Percentiles rank a stretch among this genome's conserved stretches.
Conservation (phyloP, 2,113 vertebrate genomes). For the Reinhardtius hippoglossoides region DNA sequence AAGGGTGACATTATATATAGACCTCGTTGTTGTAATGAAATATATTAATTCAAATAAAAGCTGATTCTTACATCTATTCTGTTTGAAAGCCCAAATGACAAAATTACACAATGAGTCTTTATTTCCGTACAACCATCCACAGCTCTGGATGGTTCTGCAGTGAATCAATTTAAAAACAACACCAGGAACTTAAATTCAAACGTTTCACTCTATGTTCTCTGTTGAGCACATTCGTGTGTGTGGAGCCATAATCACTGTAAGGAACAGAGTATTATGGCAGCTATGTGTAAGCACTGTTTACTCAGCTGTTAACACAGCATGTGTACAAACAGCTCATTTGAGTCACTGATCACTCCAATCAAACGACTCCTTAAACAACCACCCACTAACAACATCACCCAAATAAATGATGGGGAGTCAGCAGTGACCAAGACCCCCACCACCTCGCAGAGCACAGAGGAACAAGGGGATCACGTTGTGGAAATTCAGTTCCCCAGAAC, state of each 20-base stretch:
- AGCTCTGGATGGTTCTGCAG: too few species aligned
- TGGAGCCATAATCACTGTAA: too few species aligned
- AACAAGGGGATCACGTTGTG: too few species aligned
- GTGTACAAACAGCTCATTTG: slow-evolving; percentile 43
- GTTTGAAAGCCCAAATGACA: not conserved
- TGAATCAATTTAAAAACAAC: too few species aligned
- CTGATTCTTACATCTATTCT: not conserved
- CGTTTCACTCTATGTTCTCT: not conserved
- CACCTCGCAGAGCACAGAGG: not conserved
- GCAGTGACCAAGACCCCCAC: slow-evolving; percentile 33
- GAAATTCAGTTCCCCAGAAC: too few species aligned
- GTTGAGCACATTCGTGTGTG: not conserved
- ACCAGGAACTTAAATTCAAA: not conserved
- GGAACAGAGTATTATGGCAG: too few species aligned
- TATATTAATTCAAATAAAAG: not conserved
- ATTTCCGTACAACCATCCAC: not conserved
- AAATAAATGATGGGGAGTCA: slow-evolving; percentile 55
- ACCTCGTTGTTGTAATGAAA: slow-evolving; percentile 4
- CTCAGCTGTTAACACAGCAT: slow-evolving; percentile 46
- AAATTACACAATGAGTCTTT: slow-evolving; percentile 4
- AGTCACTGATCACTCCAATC: slow-evolving; percentile 64
- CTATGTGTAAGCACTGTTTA: slow-evolving; percentile 58
- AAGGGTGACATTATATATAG: not conserved
- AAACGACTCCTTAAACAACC: slow-evolving; percentile 55
- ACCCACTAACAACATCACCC: slow-evolving; percentile 58